Evolutionary conservation across 1,140 invertebrate genomes (phyloP), one percentile per base, ranked within the genome.

Genomic region (Phenacoccus solenopsis): DNA sequence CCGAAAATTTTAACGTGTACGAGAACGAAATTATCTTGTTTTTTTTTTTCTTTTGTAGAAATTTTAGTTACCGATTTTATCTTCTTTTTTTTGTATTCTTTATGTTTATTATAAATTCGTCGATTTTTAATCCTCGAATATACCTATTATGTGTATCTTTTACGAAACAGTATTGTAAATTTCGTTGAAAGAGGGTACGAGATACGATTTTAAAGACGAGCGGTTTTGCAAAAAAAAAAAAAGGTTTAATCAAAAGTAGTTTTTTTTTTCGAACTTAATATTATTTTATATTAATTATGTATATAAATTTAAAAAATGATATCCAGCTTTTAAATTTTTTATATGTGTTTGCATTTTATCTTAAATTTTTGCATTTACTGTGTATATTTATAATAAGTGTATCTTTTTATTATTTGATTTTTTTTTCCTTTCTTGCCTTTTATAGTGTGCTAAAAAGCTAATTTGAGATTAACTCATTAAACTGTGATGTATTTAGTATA

Each of bases 401-500:
- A 25, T 64, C 25, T 25, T 64, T 24, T 24, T 10, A 64, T 64
- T 64, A 9, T 64, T 25, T 64, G 22, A 24, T 20, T 24, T 24
- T 24, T 27, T 24, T 64, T 25, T 24, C 20, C 25, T 25, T 24
- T 27, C 59, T 64, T 64, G 21, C 25, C 25, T 64, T 38, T 27
- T 64, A 64, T 64, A 64, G 59, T 64, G 59, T 64, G 59, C 25
- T 64, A 64, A 64, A 10, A 10, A 25, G 38, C 25, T 64, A 64
- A 64, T 64, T 64, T 64, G 59, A 64, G 59, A 64, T 24, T 64
- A 64, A 64, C 59, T 64, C 59, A 22, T 25, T 64, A 64, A 64
- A 64, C 21, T 64, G 59, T 64, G 59, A 64, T 64, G 59, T 64
- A 64, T 64, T 64, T 64, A 64, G 59, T 64, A n/a, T n/a, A 64